Base-by-base conservation (phyloP, 2,888 invertebrate genomes). In the Caenorhabditis uteleia region DNA sequence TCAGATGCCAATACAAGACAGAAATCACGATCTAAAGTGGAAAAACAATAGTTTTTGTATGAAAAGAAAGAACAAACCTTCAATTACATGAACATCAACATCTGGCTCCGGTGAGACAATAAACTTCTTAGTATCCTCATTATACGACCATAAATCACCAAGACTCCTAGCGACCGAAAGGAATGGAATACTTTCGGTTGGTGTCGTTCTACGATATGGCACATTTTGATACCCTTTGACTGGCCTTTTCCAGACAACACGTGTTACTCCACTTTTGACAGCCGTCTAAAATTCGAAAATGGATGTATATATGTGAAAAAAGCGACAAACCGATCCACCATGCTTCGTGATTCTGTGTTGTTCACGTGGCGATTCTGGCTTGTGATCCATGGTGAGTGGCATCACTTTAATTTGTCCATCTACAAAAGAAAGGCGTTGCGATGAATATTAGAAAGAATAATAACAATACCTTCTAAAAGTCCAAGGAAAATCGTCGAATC, bases 51-150 rank as follows among this genome's bases (percentile, higher is more conserved):
- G n/a, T 38, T 43, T 43, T 20, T 27, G 3, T 40, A 14, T 12
- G 16, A 40, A 23, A 10, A 40, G 12, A 40, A 25, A 18, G 4
- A 21, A 40, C 12, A n/a, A n/a, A 44, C 46, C 33, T 44, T 27
- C 46, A 12, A 61, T 18, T 34, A 45, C 44, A 18, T 44, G 34
- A 2, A 94, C 93, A 59, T 89, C 89, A 12, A 95, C 92, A 86
- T 98, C 97, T 0, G 97, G 97, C 84, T 93, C 93, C 0, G 97
- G 97, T 27, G 94, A 94, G n/a, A 98, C 95, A 18, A 95, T 91
- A 85, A 93, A 98, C 84, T 91, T 90, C 84, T 93, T 90, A 75
- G 90, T 89, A 58, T 89, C 89, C 2, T 91, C 90, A 86, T 95
- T 95, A 84, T 93, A 95, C 79, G 95, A 95, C 97, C 97, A 98